Evolutionary conservation across 2,113 vertebrate genomes (phyloP).

Genomic region (Loxodonta africana): DNA sequence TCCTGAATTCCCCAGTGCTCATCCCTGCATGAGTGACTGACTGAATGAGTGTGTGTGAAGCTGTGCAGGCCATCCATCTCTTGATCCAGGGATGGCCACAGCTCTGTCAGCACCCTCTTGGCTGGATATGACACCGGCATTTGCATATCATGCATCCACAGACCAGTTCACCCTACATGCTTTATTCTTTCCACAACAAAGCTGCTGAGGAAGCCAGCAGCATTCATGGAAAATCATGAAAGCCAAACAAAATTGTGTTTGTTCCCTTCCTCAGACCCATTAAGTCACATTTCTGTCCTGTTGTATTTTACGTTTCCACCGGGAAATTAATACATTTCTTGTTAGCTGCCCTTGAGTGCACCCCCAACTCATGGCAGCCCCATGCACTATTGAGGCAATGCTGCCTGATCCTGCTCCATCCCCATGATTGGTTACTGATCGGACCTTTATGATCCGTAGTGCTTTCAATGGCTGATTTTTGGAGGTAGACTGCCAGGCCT

Average conservation of each 20-base stretch:
- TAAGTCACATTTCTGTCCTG: neutral
- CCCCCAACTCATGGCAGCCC: neutral
- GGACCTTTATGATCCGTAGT: neutral
- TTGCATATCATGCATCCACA: neutral
- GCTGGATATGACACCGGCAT: neutral
- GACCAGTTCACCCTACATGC: neutral
- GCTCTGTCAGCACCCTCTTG: neutral
- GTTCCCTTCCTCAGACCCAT: neutral
- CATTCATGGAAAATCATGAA: neutral
- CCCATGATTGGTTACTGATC: neutral
- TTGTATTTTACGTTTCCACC: conserved; percentile 48
- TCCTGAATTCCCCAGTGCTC: neutral
- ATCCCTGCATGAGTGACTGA: neutral
- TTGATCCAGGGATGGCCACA: neutral
- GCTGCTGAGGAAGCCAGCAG: neutral
- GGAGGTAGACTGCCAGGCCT: neutral
- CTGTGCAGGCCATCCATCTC: neutral
- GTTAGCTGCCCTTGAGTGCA: neutral
- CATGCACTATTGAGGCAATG: neutral
- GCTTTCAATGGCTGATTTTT: neutral
- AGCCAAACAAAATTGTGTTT: conserved; percentile 44
- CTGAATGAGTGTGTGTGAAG: neutral
- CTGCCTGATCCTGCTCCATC: neutral
- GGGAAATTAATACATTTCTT: neutral
- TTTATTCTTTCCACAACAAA: neutral